Conservation (phyloP, 2,113 vertebrate species). For the Scortum barcoo region DNA sequence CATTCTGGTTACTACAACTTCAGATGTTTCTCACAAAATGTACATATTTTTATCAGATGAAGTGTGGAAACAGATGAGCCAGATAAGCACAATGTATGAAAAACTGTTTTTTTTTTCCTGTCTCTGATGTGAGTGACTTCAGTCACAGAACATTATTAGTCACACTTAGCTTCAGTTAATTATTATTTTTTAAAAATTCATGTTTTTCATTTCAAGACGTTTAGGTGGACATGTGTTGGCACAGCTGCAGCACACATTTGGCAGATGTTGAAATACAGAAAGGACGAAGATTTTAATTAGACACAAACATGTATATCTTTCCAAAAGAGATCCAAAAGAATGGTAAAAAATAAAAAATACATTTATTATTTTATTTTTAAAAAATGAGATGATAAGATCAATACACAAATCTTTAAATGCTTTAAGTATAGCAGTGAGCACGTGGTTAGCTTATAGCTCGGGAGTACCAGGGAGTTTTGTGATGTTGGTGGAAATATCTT, state of each 20-base stretch:
- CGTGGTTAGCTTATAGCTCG: not conserved
- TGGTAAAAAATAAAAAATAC: not conserved
- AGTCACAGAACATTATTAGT: not conserved
- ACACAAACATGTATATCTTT: not conserved
- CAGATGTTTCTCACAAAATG: not conserved
- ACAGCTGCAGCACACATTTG: not conserved
- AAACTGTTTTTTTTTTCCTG: not conserved
- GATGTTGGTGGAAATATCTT: not conserved
- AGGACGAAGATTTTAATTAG: not conserved
- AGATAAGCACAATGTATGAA: not conserved
- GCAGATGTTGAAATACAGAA: not conserved
- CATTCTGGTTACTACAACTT: not conserved
- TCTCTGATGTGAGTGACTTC: not conserved
- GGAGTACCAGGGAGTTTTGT: too few relatives aligned
- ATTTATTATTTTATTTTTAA: not conserved
- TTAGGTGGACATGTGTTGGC: not conserved
- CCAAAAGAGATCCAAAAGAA: not conserved
- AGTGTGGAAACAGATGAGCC: not conserved
- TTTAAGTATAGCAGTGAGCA: too few relatives aligned
- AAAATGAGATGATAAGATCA: not conserved
- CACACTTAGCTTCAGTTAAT: not conserved
- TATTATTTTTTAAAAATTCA: not conserved
- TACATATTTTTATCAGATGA: not conserved
- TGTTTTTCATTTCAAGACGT: not conserved
- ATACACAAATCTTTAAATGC: not conserved